Evolutionary conservation across 1,140 invertebrate genomes (phyloP), one percentile per base, ranked within the genome.

Genomic region (Dinothrombium tinctorium): DNA sequence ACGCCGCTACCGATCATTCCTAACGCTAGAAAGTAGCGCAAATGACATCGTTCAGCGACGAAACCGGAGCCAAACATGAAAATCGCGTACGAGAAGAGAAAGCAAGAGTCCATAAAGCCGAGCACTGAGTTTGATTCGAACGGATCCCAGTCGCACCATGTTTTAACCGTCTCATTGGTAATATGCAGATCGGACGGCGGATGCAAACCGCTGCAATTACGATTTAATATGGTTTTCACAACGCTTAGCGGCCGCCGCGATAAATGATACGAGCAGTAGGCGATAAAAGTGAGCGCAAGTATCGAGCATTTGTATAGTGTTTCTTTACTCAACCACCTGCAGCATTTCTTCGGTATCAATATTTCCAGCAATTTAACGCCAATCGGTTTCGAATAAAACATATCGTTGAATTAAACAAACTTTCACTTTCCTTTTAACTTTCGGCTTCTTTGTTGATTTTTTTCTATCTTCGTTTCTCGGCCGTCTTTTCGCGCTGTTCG

Each of bases 161-260:
- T 69, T n/a, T n/a, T n/a, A n/a, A n/a, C n/a, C n/a, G n/a, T n/a
- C 19, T 62, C 58, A 37, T 67, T 65, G 21, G 59, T 59, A 1
- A 68, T 62, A 48, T 60, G 54, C 40, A 66, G 53, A 43, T 54
- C 57, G 0, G 64, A 57, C 4, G 68, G 67, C 8, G 67, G 69
- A 19, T 54, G 53, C 21, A 72, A 46, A n/a, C 52, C 57, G 28
- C 69, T 72, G 56, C 86, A 90, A 58, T 90, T 86, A 47, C 69
- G 68, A 56, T 79, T 73, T 1, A 92, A 61, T 8, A 84, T 76
- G 56, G 69, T 77, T 66, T 94, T 94, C 20, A 90, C 86, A 44
- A 94, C 79, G 40, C 83, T 89, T 48, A 92, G 77, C 2, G 87
- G 82, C 53, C 90, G 90, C 43, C 86, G 64, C 4, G 82, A 77